Percentiles rank a stretch among this genome's conserved stretches.
phyloP scores from a whole-genome alignment of 2,113 vertebrate species.

The Clarias macrocephalus region DNA sequence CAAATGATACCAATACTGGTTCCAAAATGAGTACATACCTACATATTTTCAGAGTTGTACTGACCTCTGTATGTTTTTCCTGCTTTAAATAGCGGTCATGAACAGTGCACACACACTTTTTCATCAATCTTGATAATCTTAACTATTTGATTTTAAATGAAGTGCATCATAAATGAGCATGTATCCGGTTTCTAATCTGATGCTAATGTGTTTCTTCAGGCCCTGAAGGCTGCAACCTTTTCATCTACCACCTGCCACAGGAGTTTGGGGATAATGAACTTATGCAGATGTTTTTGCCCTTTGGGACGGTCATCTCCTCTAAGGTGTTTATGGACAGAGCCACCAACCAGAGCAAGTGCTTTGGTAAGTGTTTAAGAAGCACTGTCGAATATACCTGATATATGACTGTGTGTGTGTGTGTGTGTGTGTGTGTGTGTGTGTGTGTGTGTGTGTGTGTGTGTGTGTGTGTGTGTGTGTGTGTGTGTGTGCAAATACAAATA shows the following conservation, averaged over 20 bases:
- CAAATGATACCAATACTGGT: not conserved
- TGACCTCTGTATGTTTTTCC: not conserved
- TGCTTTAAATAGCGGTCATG: not conserved
- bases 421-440: not conserved
- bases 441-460: not conserved
- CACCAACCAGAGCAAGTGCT: conserved; percentile 99
- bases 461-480: not conserved
- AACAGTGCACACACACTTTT: not conserved
- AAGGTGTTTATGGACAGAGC: conserved; percentile 99
- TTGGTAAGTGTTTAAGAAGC: not conserved
- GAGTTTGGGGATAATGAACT: conserved; percentile 99
- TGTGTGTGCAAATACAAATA: too few relatives aligned
- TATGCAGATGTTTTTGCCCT: conserved; percentile 99
- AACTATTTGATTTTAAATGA: not conserved
- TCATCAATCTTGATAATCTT: not conserved
- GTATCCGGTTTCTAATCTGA: conserved; percentile 6
- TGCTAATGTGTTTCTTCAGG: conserved; percentile 70
- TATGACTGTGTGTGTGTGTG: not conserved
- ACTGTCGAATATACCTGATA: not conserved
- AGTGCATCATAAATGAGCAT: not conserved
- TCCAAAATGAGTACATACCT: not conserved
- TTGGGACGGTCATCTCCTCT: conserved; percentile 96
- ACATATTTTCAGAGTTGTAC: not conserved
- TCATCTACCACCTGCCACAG: conserved; percentile 99
- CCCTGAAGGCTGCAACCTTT: conserved; percentile 98